Percentiles rank a stretch among this genome's conserved stretches.
These are phyloP conservation scores for Lasiommata megera DNA, from an alignment of 2,888 invertebrate species.

Conservation along the genomic window DNA sequence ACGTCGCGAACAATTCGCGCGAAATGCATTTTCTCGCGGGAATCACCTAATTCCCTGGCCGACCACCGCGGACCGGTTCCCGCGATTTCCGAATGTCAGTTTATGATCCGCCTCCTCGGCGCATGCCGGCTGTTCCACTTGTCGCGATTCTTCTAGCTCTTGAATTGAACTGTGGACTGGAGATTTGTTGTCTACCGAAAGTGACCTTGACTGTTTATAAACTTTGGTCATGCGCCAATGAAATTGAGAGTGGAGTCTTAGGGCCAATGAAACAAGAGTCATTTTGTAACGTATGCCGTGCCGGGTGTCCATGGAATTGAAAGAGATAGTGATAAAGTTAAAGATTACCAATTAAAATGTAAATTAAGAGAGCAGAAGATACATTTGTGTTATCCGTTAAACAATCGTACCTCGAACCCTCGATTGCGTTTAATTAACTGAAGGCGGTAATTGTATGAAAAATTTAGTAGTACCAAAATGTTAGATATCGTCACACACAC, in stretches of 20 bases:
- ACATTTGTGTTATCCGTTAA: background rate
- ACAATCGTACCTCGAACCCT: background rate
- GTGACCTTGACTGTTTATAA: slow-evolving; percentile 34
- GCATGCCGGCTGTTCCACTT: slow-evolving; percentile 9
- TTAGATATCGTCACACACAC: background rate
- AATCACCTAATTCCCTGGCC: slow-evolving; percentile 42
- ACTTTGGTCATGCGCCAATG: slow-evolving; percentile 28
- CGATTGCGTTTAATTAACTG: background rate
- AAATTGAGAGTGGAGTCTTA: slow-evolving; percentile 36
- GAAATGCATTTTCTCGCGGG: slow-evolving; percentile 56
- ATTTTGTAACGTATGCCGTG: slow-evolving; percentile 15
- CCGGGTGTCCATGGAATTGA: slow-evolving; percentile 18
- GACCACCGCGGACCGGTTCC: slow-evolving; percentile 10
- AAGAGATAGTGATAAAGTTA: slow-evolving; percentile 12
- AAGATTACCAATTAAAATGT: background rate
- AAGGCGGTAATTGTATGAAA: background rate
- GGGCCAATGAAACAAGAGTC: slow-evolving; percentile 13
- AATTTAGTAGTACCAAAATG: background rate
- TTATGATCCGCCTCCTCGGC: slow-evolving; percentile 32
- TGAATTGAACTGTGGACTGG: slow-evolving; percentile 29
- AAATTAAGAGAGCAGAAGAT: background rate
- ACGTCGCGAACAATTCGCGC: slow-evolving; percentile 37
- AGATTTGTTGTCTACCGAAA: slow-evolving; percentile 28
- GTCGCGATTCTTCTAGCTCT: slow-evolving; percentile 18
- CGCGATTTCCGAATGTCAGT: slow-evolving; percentile 11